These are phyloP conservation scores for Sinocyclocheilus maitianheensis DNA, from an alignment of 2,113 vertebrate species.

Conservation along the genomic window DNA sequence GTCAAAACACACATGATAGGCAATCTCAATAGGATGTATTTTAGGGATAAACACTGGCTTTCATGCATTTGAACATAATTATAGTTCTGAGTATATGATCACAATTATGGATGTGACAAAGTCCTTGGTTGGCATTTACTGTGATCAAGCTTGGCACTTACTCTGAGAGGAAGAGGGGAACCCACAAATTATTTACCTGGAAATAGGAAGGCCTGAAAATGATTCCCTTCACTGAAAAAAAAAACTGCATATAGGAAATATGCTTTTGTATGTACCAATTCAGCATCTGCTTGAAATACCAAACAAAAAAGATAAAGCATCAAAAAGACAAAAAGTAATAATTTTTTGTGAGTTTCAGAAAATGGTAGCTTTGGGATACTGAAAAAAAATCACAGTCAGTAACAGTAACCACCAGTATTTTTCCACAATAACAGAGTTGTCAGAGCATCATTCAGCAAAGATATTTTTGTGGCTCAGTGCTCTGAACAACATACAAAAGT, in stretches of 20 bases:
- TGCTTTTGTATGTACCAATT: neutral
- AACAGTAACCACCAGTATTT: neutral
- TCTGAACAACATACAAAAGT: neutral
- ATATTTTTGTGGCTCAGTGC: neutral
- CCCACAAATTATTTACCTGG: neutral
- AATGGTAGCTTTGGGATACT: neutral
- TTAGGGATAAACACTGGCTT: conserved; percentile 8
- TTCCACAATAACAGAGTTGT: neutral
- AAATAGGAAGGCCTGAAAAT: neutral
- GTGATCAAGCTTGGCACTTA: conserved; percentile 4
- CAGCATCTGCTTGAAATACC: neutral
- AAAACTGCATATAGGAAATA: neutral
- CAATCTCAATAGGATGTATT: neutral
- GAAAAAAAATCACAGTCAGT: neutral
- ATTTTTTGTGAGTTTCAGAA: neutral
- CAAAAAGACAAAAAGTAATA: neutral
- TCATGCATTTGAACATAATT: conserved; percentile 21
- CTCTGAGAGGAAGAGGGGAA: neutral
- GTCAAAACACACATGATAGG: neutral
- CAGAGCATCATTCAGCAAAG: neutral
- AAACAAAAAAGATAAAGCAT: neutral
- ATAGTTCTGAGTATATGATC: conserved; percentile 33
- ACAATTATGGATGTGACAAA: conserved; percentile 13
- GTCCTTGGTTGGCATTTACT: conserved; percentile 18
- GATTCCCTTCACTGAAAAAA: neutral